phyloP scores from a whole-genome alignment of 1,140 invertebrate genomes.

The Chrysomallon squamiferum region DNA sequence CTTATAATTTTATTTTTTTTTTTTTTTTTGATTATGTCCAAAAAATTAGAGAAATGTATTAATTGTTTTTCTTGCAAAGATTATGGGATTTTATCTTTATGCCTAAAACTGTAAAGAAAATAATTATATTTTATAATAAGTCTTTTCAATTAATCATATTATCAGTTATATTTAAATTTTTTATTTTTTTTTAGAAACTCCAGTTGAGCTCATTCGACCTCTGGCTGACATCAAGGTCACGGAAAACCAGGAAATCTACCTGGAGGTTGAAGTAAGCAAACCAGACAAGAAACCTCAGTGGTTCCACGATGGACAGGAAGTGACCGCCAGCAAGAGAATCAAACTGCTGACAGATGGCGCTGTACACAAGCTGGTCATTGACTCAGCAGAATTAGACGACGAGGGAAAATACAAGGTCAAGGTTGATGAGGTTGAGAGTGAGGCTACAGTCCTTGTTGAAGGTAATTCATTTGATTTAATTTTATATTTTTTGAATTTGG shows the following conservation, averaged over 20 bases:
- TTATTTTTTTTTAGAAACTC: conserved; percentile 41
- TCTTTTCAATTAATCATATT: too few relatives aligned
- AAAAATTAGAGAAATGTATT: too few relatives aligned
- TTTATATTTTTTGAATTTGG: too few relatives aligned
- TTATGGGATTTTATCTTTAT: too few relatives aligned
- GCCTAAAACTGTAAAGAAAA: too few relatives aligned
- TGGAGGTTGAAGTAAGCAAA: conserved; percentile 71
- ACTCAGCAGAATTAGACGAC: conserved; percentile 79
- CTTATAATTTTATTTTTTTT: too few relatives aligned
- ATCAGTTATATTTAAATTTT: too few relatives aligned
- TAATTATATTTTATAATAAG: too few relatives aligned
- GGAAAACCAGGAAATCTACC: conserved; percentile 34
- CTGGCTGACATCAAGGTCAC: conserved; percentile 45
- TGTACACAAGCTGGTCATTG: conserved; percentile 70
- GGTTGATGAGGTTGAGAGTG: conserved; percentile 24
- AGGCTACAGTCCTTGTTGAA: conserved; percentile 25
- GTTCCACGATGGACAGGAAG: conserved; percentile 77
- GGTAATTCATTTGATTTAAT: conserved; percentile 9
- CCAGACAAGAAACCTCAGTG: conserved; percentile 78
- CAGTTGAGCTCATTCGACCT: conserved; percentile 47
- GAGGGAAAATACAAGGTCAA: conserved; percentile 76
- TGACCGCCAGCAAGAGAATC: conserved; percentile 74
- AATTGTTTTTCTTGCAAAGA: too few relatives aligned
- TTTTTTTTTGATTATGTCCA: too few relatives aligned
- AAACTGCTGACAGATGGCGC: conserved; percentile 85